Conservation (phyloP, 2,888 invertebrate genomes). For the Tipula lateralis region DNA sequence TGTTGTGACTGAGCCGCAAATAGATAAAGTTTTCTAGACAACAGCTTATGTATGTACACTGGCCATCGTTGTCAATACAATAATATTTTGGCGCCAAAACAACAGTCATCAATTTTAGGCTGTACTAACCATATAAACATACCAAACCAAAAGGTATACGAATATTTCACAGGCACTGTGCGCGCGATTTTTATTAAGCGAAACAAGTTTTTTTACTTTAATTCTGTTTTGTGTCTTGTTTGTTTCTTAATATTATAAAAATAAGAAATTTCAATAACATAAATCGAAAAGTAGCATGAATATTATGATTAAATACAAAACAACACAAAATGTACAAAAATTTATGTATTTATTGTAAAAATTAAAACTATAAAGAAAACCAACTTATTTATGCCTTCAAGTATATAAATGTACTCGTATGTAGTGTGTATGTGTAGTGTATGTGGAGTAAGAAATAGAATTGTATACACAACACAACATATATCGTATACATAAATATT, state of each 20-base stretch:
- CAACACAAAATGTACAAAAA: slow-evolving; percentile 24
- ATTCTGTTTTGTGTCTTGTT: slow-evolving; percentile 11
- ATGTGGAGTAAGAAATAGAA: not conserved
- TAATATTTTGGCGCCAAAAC: not conserved
- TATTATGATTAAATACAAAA: slow-evolving; percentile 19
- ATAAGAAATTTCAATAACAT: slow-evolving; percentile 11
- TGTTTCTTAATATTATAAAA: slow-evolving; percentile 2
- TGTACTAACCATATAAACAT: not conserved
- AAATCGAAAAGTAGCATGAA: slow-evolving; percentile 24
- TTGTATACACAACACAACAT: not conserved
- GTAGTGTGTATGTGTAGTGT: not conserved
- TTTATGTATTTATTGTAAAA: slow-evolving; percentile 20
- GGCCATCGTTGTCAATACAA: not conserved
- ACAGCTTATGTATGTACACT: not conserved
- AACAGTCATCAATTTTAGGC: not conserved
- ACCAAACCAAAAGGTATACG: not conserved
- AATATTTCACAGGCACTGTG: not conserved
- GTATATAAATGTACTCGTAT: slow-evolving; percentile 7
- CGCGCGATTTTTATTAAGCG: not conserved
- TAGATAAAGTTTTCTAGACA: not conserved
- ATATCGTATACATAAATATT: not conserved
- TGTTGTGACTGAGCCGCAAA: not conserved
- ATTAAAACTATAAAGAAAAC: slow-evolving; percentile 24
- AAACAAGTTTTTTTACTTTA: slow-evolving; percentile 6
- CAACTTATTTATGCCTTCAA: slow-evolving; percentile 19